Conservation (phyloP, 2,113 vertebrate genomes). For the Dipodomys merriami region DNA sequence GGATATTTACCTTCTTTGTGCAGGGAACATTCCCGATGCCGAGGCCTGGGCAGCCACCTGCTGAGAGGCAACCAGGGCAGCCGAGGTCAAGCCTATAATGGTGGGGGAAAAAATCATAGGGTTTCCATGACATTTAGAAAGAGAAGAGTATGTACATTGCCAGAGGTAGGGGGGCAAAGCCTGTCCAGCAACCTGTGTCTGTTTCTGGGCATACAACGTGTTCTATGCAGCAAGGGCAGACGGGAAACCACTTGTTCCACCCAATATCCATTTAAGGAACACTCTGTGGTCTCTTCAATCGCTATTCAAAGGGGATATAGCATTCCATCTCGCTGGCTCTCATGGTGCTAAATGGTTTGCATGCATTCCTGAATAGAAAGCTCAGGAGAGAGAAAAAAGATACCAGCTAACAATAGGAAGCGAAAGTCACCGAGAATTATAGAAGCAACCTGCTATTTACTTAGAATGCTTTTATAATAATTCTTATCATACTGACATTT, state of each 20-base stretch:
- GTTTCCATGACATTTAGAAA: constrained; percentile 63
- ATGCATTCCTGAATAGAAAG: constrained; percentile 76
- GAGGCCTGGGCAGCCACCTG: constrained; percentile 95
- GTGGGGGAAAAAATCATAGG: constrained; percentile 62
- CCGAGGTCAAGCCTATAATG: constrained; percentile 92
- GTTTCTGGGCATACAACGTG: constrained; percentile 55
- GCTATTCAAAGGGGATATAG: constrained; percentile 73
- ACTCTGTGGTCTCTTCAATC: constrained; percentile 58
- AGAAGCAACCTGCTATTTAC: constrained; percentile 56
- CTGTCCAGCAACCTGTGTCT: neutral
- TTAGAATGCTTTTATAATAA: constrained; percentile 75
- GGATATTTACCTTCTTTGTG: constrained; percentile 91
- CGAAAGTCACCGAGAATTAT: constrained; percentile 79
- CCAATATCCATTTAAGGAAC: constrained; percentile 49
- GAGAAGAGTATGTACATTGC: constrained; percentile 46
- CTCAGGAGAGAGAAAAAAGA: constrained; percentile 77
- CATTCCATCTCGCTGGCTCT: constrained; percentile 69
- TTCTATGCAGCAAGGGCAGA: constrained; percentile 30
- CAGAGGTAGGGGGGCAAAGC: constrained; percentile 8
- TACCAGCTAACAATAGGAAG: constrained; percentile 80
- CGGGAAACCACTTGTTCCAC: constrained; percentile 3
- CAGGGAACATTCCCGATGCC: constrained; percentile 93
- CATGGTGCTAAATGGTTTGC: constrained; percentile 75
- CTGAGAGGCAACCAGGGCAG: constrained; percentile 95
- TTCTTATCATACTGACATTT: constrained; percentile 74